These are phyloP conservation scores for Watsonalla binaria DNA, from an alignment of 2,888 invertebrate species.

Conservation along the genomic window DNA sequence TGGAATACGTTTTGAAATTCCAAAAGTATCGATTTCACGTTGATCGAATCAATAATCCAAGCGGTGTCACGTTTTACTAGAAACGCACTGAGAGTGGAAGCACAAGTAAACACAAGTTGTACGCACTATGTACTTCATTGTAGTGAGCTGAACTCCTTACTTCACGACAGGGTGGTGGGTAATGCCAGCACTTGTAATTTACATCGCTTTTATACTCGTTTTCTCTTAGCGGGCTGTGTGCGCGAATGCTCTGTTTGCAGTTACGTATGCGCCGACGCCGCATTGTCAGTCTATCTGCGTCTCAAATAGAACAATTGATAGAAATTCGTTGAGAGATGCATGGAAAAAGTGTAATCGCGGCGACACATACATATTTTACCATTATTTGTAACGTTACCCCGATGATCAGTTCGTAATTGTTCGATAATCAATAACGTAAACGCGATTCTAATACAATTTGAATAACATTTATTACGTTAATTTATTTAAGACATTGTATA, in stretches of 20 bases:
- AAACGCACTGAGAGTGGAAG: background rate
- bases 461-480: slow-evolving; percentile 15
- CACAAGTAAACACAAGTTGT: slow-evolving; percentile 29
- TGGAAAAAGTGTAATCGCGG: slow-evolving; percentile 43
- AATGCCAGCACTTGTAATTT: slow-evolving; percentile 70
- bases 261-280: slow-evolving; percentile 53
- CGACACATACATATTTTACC: slow-evolving; percentile 35
- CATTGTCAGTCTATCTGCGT: slow-evolving; percentile 64
- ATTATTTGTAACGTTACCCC: slow-evolving; percentile 34
- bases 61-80: background rate
- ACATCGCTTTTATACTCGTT: slow-evolving; percentile 76
- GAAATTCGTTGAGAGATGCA: slow-evolving; percentile 63
- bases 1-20: slow-evolving; percentile 3
- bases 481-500: no score
- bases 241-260: slow-evolving; percentile 58
- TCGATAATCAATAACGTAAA: slow-evolving; percentile 20
- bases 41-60: background rate
- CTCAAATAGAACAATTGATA: slow-evolving; percentile 69
- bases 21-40: background rate
- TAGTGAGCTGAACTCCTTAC: slow-evolving; percentile 45
- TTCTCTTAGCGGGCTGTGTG: slow-evolving; percentile 55
- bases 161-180: slow-evolving; percentile 65
- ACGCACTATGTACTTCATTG: slow-evolving; percentile 75
- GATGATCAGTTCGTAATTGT: slow-evolving; percentile 23
- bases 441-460: slow-evolving; percentile 10